Evolutionary conservation across 1,140 invertebrate species (phyloP).

Genomic region (Drosophila lacteicornis): DNA sequence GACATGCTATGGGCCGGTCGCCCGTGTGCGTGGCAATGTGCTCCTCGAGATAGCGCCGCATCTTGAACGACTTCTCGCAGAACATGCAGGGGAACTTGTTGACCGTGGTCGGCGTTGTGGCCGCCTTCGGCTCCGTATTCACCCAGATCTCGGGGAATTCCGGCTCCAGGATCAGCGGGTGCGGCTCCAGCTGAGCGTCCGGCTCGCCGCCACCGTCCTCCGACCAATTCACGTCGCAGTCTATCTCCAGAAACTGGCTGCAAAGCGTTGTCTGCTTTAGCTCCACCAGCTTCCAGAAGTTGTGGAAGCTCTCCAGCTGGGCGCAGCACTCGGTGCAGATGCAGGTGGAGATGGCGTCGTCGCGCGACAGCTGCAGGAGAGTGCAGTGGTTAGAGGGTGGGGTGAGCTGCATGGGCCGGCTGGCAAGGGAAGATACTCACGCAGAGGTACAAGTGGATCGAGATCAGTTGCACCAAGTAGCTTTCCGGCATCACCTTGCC

Average conservation of each 20-base stretch:
- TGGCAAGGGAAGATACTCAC: slow-evolving; percentile 47
- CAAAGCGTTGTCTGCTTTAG: slow-evolving; percentile 75
- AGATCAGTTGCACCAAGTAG: slow-evolving; percentile 78
- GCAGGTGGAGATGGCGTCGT: slow-evolving; percentile 75
- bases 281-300: slow-evolving; percentile 74
- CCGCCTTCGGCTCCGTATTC: slow-evolving; percentile 22
- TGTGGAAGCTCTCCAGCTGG: slow-evolving; percentile 75
- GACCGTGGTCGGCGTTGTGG: slow-evolving; percentile 19
- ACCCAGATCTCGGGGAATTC: slow-evolving; percentile 18
- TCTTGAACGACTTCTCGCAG: slow-evolving; percentile 77
- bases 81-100: slow-evolving; percentile 74
- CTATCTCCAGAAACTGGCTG: slow-evolving; percentile 72
- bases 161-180: slow-evolving; percentile 26
- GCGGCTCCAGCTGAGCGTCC: slow-evolving; percentile 18
- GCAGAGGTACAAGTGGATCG: slow-evolving; percentile 78
- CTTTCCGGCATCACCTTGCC: slow-evolving; percentile 70
- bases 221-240: slow-evolving; percentile 76
- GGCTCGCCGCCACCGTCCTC: slow-evolving; percentile 57
- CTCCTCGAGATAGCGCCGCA: slow-evolving; percentile 73
- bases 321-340: slow-evolving; percentile 69
- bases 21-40: slow-evolving; percentile 84
- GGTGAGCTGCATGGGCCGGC: too few species aligned
- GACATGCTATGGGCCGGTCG: slow-evolving; percentile 76
- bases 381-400: not conserved
- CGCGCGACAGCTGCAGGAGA: slow-evolving; percentile 58